Conservation (phyloP, 2,888 invertebrate genomes). For the Conops quadrifasciatus region DNA sequence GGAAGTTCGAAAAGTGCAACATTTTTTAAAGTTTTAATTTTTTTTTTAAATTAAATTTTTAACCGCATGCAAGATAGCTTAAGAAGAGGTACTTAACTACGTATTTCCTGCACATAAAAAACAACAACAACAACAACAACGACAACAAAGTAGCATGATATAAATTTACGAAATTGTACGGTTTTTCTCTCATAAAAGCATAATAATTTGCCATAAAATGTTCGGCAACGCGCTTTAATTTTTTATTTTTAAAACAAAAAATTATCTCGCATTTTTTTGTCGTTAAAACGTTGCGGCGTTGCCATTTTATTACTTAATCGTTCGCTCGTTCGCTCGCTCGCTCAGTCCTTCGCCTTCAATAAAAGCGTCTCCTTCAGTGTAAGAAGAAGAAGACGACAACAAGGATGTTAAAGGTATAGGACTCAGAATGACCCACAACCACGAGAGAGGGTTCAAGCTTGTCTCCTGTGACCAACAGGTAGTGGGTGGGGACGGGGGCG, state of each 20-base stretch:
- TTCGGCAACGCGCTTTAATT: slow-evolving; percentile 29
- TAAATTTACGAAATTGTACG: slow-evolving; percentile 7
- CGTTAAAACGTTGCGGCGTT: slow-evolving; percentile 28
- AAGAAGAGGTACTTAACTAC: too few relatives aligned
- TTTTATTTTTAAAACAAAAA: slow-evolving; percentile 53
- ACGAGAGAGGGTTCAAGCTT: too few relatives aligned
- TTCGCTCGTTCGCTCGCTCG: neutral
- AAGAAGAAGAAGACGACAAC: too few relatives aligned
- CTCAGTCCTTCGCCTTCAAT: too few relatives aligned
- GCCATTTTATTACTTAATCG: slow-evolving; percentile 39
- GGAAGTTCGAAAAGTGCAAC: neutral
- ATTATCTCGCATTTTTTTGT: slow-evolving; percentile 51
- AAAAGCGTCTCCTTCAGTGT: too few relatives aligned
- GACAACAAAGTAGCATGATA: slow-evolving; percentile 5
- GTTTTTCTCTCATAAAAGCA: slow-evolving; percentile 9
- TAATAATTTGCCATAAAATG: slow-evolving; percentile 10
- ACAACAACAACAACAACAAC: neutral
- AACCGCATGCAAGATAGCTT: neutral
- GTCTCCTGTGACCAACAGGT: too few relatives aligned
- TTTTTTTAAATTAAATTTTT: slow-evolving; percentile 4
- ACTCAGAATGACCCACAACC: too few relatives aligned
- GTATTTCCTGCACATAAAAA: neutral
- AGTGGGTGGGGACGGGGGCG: too few relatives aligned
- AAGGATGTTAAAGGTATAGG: too few relatives aligned
- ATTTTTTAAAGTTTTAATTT: neutral